phyloP scores from a whole-genome alignment of 2,797 vertebrate genomes.

The Erethizon dorsatum region DNA sequence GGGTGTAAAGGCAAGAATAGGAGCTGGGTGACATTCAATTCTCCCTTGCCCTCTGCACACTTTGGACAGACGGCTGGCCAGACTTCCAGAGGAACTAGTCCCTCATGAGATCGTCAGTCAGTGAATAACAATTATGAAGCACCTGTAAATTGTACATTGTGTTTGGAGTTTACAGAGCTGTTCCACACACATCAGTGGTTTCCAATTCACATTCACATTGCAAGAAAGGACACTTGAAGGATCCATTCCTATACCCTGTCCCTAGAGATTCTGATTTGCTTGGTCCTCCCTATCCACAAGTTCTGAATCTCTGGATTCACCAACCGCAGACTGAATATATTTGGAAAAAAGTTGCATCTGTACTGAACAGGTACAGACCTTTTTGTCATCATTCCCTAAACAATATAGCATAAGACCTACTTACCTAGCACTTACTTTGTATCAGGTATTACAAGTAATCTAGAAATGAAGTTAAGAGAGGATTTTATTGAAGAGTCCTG shows the following conservation, averaged over 20 bases:
- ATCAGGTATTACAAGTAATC: neutral
- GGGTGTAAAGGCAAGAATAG: conserved; percentile 37
- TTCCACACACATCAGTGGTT: neutral
- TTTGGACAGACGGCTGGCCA: conserved; percentile 58
- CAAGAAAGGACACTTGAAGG: neutral
- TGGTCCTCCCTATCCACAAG: neutral
- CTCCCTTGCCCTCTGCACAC: neutral
- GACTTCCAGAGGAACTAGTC: conserved; percentile 52
- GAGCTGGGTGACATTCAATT: conserved; percentile 15
- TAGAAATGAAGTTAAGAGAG: neutral
- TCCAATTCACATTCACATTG: conserved; percentile 24
- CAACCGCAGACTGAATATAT: neutral
- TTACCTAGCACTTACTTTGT: neutral
- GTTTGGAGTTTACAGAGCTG: conserved; percentile 20
- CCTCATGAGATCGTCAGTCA: neutral
- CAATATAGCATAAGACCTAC: neutral
- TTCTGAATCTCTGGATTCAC: neutral
- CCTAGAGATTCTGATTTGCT: neutral
- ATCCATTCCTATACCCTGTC: neutral
- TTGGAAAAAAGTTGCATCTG: neutral
- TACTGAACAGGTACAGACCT: neutral
- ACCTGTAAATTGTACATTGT: neutral
- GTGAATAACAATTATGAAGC: neutral
- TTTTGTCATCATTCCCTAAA: neutral
- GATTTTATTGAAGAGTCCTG: neutral